Base-by-base conservation (phyloP, 2,888 invertebrate species). In the Eupithecia inturbata region DNA sequence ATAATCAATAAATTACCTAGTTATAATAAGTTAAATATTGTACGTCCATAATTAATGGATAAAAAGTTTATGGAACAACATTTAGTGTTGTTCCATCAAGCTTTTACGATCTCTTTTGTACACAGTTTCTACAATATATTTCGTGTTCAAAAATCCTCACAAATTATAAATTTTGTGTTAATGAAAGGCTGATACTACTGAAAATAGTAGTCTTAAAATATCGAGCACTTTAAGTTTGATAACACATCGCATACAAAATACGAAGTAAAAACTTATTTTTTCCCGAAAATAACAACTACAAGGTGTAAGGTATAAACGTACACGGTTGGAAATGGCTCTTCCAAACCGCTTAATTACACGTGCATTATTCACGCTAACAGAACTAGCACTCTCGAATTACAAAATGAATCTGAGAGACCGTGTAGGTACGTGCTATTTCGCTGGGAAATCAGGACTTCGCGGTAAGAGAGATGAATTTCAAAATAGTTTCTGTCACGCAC, bases 291-390 rank as follows among this genome's bases (percentile, higher is more conserved):
- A 31, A 26, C 12, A 57, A 5, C 26, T 5, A 57, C 10, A 53
- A 10, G 22, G 12, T 9, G n/a, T 49, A 45, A 14, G 26, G 22
- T 57, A 26, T 53, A n/a, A 53, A 53, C 22, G 12, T 57, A 57
- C 57, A 57, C 26, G 12, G 57, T 57, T 26, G 57, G 57, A 57
- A 57, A 57, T 57, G 57, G 57, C 31, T 28, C 62, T 62, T 62
- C 64, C 28, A 22, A 71, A 67, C 16, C 57, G 41, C 28, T 67
- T 71, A 67, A 71, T 71, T 71, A 67, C 28, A 39, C 22, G n/a
- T 67, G 10, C 28, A 71, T 71, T 71, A 71, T 71, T 71, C 31
- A 71, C 39, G 41, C 53, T 67, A 39, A 60, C 22, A 36, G 26
- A 45, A 60, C 49, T 36, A 64, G 33, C 45, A 63, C 57, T 49